Base-by-base conservation (phyloP, 2,797 vertebrate species). In the Microctenopoma lineatum region DNA sequence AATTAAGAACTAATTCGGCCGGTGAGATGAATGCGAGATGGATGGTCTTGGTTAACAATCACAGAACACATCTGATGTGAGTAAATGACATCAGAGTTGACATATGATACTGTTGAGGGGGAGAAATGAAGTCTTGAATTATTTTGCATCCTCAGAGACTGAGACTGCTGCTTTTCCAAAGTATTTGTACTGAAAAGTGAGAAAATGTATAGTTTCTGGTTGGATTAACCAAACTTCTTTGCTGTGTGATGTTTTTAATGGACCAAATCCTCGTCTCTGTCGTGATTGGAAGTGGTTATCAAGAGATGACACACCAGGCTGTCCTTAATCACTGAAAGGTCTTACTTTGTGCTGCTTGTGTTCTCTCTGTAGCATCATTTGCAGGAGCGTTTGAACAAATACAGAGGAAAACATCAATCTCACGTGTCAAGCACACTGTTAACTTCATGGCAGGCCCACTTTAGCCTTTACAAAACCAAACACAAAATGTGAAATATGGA, bases 1-100 rank as follows among this genome's bases (percentile, higher is more conserved):
- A 92, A 93, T 94, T 91, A 93, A 92, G 89, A 70, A 91, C 90
- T 94, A 95, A 95, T 94, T 93, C 92, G 90, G 76, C 85, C 84
- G 86, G 88, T 60, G 91, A 89, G 91, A 89, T 83, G 89, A 93
- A 83, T 74, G 67, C 1, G 83, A 94, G 94, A 94, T 93, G 92
- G 92, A 95, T 94, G 93, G 90, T 73, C 73, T 85, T 69, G 73
- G 72, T 83, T 87, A 91, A 90, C 89, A 87, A 90, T 94, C 88
- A 68, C 80, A 84, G 77, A 90, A 85, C 67, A 73, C 60, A 72
- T 88, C 62, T 81, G 87, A 89, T 73, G 84, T 77, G 79, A 79
- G 75, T 80, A 85, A 90, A 90, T 79, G 83, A 61, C 87, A 89
- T 87, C 77, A 26, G 75, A 75, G 89, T 80, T 82, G 90, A 88